Evolutionary conservation across 1,140 invertebrate genomes (phyloP), one percentile per base, ranked within the genome.

Genomic region (Tribolium madens): DNA sequence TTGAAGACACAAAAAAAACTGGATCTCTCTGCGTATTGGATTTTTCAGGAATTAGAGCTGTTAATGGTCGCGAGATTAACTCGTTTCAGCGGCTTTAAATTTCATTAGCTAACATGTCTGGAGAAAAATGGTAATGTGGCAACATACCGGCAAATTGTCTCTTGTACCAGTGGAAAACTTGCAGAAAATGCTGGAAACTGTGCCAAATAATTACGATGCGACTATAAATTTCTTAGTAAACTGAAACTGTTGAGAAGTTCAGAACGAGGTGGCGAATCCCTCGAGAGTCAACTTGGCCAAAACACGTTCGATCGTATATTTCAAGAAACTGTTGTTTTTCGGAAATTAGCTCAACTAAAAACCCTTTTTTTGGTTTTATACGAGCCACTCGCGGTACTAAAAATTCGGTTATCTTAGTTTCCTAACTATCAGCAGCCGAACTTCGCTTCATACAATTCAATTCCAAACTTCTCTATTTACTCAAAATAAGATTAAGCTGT

Each of bases 401-500:
- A 72, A 72, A 72, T 72, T 72, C 21, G 47, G 46, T 72, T 72
- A 72, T 72, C 70, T 71, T 50, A 72, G 70, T 72, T 72, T 52
- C 64, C 46, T 50, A 72, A 72, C 70, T 48, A 72, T 72, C 50
- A 71, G 68, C 36, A 72, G 31, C 17, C 21, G 70, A 48, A 71
- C 47, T 48, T 48, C 42, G 42, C 42, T 48, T 47, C 50, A 21
- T 72, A 33, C 70, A 72, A 72, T 72, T 72, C 50, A 72, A 72
- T 72, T 72, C 50, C 70, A 48, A 72, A 72, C 70, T 72, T 72
- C 70, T 72, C 70, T 48, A 72, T 72, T 72, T 72, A 33, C 46
- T 72, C 70, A 48, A 72, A 72, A 72, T 72, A 46, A 72, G 70
- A 72, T 72, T 72, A 72, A 72, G 70, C 46, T 64, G 70, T 72